Percentiles rank a stretch among this genome's conserved stretches.
phyloP scores from a whole-genome alignment of 2,113 vertebrate genomes.

The human region DNA sequence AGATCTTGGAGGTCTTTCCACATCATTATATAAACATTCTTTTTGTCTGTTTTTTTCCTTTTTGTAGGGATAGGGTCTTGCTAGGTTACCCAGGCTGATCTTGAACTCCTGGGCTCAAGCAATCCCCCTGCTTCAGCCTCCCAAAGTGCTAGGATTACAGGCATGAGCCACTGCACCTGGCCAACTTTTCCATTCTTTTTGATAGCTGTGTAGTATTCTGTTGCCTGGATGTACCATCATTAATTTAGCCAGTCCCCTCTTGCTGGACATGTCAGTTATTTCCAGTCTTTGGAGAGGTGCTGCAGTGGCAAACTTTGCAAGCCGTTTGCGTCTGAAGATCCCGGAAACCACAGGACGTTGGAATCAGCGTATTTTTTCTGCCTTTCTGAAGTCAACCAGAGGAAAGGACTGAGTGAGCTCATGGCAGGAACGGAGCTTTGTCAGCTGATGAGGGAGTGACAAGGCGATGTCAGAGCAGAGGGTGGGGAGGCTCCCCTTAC shows the following conservation, averaged over 20 bases:
- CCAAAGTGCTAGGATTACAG: background rate
- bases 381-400: background rate
- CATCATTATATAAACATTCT: no score
- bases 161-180: background rate
- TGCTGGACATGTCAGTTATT: background rate
- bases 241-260: background rate
- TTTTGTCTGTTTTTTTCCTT: background rate
- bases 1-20: no score
- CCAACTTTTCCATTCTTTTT: background rate
- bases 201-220: rapidly evolving
- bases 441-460: background rate
- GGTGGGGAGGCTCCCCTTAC: rapidly evolving
- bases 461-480: rapidly evolving
- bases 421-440: background rate
- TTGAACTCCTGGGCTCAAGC: background rate
- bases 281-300: background rate
- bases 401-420: background rate
- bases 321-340: background rate
- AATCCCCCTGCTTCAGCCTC: background rate
- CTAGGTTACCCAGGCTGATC: background rate
- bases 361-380: background rate
- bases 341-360: background rate
- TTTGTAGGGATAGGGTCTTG: background rate
- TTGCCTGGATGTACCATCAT: rapidly evolving
- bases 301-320: rapidly evolving